Conservation (phyloP, 2,888 invertebrate genomes). For the Drosophila hamatofila region DNA sequence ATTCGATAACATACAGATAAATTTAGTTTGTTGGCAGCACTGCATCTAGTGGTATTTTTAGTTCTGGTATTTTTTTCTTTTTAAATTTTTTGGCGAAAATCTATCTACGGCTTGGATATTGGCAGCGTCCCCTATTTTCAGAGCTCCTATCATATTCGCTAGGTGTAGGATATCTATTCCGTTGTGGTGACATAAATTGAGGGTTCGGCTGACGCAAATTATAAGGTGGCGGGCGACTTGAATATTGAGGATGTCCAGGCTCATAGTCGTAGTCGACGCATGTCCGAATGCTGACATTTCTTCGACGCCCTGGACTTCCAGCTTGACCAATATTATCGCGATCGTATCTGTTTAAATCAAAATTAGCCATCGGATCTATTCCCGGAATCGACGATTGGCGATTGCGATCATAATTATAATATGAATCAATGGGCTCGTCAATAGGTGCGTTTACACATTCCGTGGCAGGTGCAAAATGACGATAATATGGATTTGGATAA, state of each 20-base stretch:
- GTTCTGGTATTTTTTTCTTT: neutral
- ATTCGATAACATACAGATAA: slow-evolving; percentile 18
- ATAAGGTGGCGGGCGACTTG: neutral
- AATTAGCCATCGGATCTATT: slow-evolving; percentile 25
- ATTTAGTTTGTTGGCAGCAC: neutral
- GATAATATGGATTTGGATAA: neutral
- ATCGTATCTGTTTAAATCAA: slow-evolving; percentile 40
- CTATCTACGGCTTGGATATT: slow-evolving; percentile 6
- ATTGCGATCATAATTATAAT: slow-evolving; percentile 17
- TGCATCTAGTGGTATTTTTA: slow-evolving; percentile 10
- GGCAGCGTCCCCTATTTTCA: neutral
- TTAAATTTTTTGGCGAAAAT: neutral
- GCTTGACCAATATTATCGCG: slow-evolving; percentile 17
- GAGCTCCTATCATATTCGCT: neutral
- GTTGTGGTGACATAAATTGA: slow-evolving; percentile 3
- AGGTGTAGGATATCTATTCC: neutral
- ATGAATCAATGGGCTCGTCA: slow-evolving; percentile 23
- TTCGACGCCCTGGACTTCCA: slow-evolving; percentile 8
- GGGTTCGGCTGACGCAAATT: neutral
- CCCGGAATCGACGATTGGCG: neutral
- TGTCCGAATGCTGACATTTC: slow-evolving; percentile 58
- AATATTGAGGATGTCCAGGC: neutral
- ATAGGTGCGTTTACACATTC: neutral
- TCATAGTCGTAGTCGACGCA: slow-evolving; percentile 59
- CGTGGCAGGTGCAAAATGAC: neutral